phyloP scores from a whole-genome alignment of 2,888 invertebrate species.

The Eledone cirrhosa region DNA sequence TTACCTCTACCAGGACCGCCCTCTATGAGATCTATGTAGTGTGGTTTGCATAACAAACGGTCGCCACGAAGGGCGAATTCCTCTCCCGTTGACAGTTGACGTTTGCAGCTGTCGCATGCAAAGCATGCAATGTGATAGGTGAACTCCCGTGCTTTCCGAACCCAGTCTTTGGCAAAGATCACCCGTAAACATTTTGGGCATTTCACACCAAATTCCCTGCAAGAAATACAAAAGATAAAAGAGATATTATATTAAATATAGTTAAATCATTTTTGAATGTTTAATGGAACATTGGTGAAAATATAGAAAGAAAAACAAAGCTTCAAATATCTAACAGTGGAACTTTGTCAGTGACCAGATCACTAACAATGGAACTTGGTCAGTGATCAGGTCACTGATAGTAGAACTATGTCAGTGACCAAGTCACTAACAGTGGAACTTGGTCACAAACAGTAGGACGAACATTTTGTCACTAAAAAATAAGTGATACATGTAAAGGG shows the following conservation, averaged over 20 bases:
- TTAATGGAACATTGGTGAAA: too few species aligned
- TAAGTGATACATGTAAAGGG: too few species aligned
- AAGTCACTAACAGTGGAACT: too few species aligned
- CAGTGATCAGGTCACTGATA: too few species aligned
- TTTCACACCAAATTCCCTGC: conserved; percentile 93
- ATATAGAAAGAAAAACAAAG: too few species aligned
- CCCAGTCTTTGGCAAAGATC: conserved; percentile 97
- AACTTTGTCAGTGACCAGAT: too few species aligned
- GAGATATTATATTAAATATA: neutral
- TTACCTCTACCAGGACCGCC: conserved; percentile 76
- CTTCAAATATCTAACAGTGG: too few species aligned
- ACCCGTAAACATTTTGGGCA: conserved; percentile 94
- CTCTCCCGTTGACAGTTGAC: conserved; percentile 76
- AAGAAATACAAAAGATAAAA: conserved; percentile 52
- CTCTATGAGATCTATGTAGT: conserved; percentile 90
- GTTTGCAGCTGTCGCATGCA: conserved; percentile 85
- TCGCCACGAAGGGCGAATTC: conserved; percentile 97
- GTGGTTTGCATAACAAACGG: conserved; percentile 94
- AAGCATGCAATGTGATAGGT: conserved; percentile 99
- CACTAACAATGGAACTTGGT: too few species aligned
- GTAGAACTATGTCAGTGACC: too few species aligned
- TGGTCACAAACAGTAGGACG: too few species aligned
- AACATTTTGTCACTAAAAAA: too few species aligned
- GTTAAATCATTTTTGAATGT: neutral
- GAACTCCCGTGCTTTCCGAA: conserved; percentile 86